Conservation (phyloP, 2,113 vertebrate species). For the Gallinago paraguaiae region DNA sequence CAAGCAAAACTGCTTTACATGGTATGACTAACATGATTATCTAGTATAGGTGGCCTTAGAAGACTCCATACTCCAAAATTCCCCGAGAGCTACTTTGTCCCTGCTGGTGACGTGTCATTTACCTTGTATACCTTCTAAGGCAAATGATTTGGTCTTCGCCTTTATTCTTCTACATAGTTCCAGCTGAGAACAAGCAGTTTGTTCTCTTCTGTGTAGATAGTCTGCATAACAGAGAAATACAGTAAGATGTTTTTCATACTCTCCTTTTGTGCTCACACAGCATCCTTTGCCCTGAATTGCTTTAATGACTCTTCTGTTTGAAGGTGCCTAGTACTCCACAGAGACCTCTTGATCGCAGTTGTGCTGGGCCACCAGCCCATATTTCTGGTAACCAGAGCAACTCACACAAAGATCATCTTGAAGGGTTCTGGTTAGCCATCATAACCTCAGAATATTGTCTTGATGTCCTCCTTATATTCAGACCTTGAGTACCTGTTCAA, state of each 20-base stretch:
- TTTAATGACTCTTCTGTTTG: neutral
- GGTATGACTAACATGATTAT: neutral
- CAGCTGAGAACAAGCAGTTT: neutral
- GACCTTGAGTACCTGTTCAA: neutral
- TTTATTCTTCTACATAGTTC: neutral
- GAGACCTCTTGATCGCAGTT: neutral
- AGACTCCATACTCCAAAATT: neutral
- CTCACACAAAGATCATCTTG: neutral
- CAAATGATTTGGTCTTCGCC: neutral
- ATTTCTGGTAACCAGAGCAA: neutral
- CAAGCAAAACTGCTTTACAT: neutral
- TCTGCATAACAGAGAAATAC: neutral
- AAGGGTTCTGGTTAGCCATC: neutral
- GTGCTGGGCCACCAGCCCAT: neutral
- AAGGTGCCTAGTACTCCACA: neutral
- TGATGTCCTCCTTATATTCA: neutral
- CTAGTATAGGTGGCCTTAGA: neutral
- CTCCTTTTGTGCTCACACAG: neutral
- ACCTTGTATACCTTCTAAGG: neutral
- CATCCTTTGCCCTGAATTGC: neutral
- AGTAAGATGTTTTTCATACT: neutral
- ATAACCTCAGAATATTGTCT: neutral
- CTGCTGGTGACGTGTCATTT: rapidly evolving
- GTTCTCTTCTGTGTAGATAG: neutral
- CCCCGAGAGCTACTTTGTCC: neutral